A percentile compares a stretch with the other conserved stretches of the same genome.
Conservation (phyloP, 2,888 invertebrate species). For the Drosophila conformis region DNA sequence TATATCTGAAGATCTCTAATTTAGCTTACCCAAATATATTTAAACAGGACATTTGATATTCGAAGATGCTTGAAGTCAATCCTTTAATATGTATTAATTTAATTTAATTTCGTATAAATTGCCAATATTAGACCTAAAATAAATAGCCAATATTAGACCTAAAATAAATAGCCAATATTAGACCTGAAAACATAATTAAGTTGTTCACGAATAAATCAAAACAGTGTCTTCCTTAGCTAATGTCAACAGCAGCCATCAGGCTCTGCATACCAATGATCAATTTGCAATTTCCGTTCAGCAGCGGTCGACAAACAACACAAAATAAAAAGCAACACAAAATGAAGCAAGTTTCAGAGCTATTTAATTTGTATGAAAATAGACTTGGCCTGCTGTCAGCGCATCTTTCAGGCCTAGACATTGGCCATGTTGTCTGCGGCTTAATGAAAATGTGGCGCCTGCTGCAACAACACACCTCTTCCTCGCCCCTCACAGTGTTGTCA, state of each 20-base stretch:
- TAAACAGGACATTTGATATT: background rate
- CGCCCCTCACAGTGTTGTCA: conserved; percentile 11
- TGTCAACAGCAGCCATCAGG: conserved; percentile 50
- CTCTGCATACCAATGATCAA: conserved; percentile 61
- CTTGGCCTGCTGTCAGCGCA: conserved; percentile 33
- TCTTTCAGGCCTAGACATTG: conserved; percentile 49
- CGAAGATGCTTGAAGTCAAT: background rate
- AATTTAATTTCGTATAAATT: background rate
- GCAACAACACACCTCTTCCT: conserved; percentile 5
- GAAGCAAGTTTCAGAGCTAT: conserved; percentile 51
- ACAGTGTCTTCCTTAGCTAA: conserved; percentile 29
- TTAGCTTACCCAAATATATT: background rate
- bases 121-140: background rate
- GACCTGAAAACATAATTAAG: too few species aligned
- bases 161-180: background rate
- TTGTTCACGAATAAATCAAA: conserved; percentile 8
- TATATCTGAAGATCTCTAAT: background rate
- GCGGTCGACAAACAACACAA: conserved; percentile 17
- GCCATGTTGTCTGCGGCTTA: conserved; percentile 53
- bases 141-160: background rate
- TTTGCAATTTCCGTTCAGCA: conserved; percentile 48
- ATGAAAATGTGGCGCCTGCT: conserved; percentile 73
- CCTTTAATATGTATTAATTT: background rate
- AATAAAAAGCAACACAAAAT: background rate
- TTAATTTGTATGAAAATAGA: conserved; percentile 71